A percentile compares a stretch with the other conserved stretches of the same genome.
These are phyloP conservation scores for Chrysogorgia sp. DNA, from an alignment of 92 coral and sea anemone species.

Conservation along the genomic window DNA sequence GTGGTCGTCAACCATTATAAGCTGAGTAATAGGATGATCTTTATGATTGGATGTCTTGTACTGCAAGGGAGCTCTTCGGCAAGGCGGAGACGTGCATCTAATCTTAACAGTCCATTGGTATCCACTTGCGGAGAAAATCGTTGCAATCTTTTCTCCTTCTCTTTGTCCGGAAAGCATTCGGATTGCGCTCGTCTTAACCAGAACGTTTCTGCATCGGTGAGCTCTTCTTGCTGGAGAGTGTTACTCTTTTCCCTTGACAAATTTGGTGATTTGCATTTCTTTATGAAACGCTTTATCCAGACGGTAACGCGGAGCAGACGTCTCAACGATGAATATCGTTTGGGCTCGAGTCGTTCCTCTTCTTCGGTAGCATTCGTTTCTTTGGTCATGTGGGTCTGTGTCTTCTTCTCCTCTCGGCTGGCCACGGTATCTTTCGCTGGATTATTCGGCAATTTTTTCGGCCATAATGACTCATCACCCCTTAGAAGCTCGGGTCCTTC, in stretches of 20 bases:
- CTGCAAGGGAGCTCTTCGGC: slow-evolving; percentile 59
- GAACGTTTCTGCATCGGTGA: slow-evolving; percentile 19
- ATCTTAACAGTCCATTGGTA: slow-evolving; percentile 40
- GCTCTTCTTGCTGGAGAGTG: slow-evolving; percentile 4
- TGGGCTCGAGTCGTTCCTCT: slow-evolving; percentile 34
- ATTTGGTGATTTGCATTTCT: slow-evolving; percentile 31
- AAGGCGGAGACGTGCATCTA: slow-evolving; percentile 46
- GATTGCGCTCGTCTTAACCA: slow-evolving; percentile 36
- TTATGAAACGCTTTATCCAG: slow-evolving; percentile 45
- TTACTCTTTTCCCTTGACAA: neutral
- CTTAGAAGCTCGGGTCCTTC: slow-evolving; percentile 46
- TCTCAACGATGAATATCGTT: slow-evolving; percentile 31
- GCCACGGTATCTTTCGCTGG: slow-evolving; percentile 17
- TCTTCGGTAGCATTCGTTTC: neutral
- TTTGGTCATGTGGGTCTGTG: neutral
- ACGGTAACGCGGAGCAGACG: slow-evolving; percentile 48
- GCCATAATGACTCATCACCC: slow-evolving; percentile 49
- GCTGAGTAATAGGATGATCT: slow-evolving; percentile 49
- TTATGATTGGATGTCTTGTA: slow-evolving; percentile 52
- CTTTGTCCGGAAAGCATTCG: slow-evolving; percentile 31
- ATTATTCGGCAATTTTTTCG: slow-evolving; percentile 35
- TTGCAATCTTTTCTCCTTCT: slow-evolving; percentile 29
- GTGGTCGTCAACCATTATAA: slow-evolving; percentile 40
- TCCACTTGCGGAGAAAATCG: slow-evolving; percentile 43
- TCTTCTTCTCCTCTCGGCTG: neutral